phyloP scores from a whole-genome alignment of 2,797 vertebrate species.

The Enteromius unitaeniatus region DNA sequence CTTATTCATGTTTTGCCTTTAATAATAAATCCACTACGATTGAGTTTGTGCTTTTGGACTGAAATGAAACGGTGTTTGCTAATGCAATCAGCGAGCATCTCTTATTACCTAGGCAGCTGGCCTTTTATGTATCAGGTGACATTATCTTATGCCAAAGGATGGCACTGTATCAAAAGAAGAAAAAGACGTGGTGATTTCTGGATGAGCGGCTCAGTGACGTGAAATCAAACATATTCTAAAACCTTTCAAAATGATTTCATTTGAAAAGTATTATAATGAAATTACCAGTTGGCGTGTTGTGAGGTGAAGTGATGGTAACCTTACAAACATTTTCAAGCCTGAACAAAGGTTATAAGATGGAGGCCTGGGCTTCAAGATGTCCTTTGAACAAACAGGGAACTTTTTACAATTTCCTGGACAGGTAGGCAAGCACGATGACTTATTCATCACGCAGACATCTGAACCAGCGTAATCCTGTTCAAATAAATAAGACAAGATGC shows the following conservation, averaged over 20 bases:
- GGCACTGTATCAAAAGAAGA: constrained; percentile 33
- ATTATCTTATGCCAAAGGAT: constrained; percentile 37
- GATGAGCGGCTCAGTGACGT: neutral
- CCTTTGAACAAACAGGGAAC: neutral
- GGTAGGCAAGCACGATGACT: constrained; percentile 17
- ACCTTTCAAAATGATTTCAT: constrained; percentile 35
- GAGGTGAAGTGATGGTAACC: neutral
- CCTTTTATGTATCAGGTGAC: constrained; percentile 41
- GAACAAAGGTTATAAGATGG: constrained; percentile 9
- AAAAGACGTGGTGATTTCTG: constrained; percentile 1
- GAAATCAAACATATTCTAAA: constrained; percentile 13
- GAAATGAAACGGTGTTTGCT: constrained; percentile 30
- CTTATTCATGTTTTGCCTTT: constrained; percentile 26
- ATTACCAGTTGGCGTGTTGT: constrained; percentile 3
- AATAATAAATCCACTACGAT: neutral
- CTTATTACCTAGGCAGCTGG: constrained; percentile 26
- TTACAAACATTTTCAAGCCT: neutral
- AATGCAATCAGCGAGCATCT: constrained; percentile 36
- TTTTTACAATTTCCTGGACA: constrained; percentile 13
- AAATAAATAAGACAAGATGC: constrained; percentile 12
- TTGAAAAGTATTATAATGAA: constrained; percentile 1
- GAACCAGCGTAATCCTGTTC: neutral
- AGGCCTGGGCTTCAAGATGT: neutral
- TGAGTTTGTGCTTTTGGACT: constrained; percentile 22
- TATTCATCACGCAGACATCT: constrained; percentile 25